Evolutionary conservation across 2,113 vertebrate genomes (phyloP), one percentile per base, ranked within the genome.

Genomic region (Siphamia tubifer): DNA sequence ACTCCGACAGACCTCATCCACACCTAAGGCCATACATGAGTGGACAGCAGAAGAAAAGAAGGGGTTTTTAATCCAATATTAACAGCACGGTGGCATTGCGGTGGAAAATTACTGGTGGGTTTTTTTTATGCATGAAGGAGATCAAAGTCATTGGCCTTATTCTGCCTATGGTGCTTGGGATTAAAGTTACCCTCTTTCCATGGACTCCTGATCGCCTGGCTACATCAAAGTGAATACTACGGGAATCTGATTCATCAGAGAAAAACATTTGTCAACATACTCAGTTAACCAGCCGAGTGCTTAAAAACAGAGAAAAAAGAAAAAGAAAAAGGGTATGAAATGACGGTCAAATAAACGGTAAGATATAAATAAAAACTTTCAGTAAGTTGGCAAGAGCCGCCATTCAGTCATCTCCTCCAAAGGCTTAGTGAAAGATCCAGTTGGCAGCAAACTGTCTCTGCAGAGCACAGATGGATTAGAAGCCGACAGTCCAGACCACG

Each of bases 71-170:
- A 88, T 90, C 87, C 84, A 86, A 90, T 88, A 91, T 86, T 82
- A 77, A 71, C 74, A 83, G 76, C 75, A 66, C 21, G 34, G 86
- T 77, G 79, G 80, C 78, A 82, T 52, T 70, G 86, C 74, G 62
- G 81, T 81, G 87, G 83, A 89, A 90, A 87, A 90, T 87, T 76
- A 69, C 85, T 55, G 62, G 48, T 55, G 62, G 48, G 15, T 40
- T 74, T 82, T 80, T 85, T 82, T n/a, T n/a, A n/a, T 79, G 82
- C 81, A 85, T 85, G 81, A 80, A 69, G 47, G 75, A 92, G 87
- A 91, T 91, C 87, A 93, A 93, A 91, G 89, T 87, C 62, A 43
- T 53, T 54, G 77, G 86, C 68, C 74, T 75, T 69, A 76, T 81
- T 84, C 75, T 67, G 82, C 81, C 83, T 81, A 69, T 64, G 74